Base-by-base conservation (phyloP, 2,113 vertebrate genomes). In the Amia ocellicauda region DNA sequence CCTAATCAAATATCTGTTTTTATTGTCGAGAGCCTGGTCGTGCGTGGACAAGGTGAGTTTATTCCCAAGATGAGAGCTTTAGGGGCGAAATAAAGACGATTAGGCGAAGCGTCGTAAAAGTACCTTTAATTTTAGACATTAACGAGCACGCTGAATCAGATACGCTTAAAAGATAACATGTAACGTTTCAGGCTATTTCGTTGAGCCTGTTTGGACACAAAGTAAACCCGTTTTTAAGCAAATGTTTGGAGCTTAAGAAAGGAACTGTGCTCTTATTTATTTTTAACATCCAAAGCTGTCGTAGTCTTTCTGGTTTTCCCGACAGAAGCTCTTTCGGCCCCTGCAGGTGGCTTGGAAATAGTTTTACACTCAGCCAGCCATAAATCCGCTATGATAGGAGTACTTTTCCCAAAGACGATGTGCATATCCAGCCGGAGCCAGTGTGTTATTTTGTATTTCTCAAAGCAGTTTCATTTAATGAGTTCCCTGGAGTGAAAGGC, bases 401-500 rank as follows among this genome's bases (percentile, higher is more conserved):
- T 68, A 62, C 24, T 54, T 67, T 52, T 55, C 53, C 57, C 47
- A 31, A 20, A 52, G 53, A 51, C 17, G 28, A 60, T 67, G 50
- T 54, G 54, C 54, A 64, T 66, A 49, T 24, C 40, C 51, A 14
- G n/a, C 50, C 11, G 50, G 53, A 58, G 17, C 11, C 63, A 17
- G 42, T 49, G 63, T 31, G 52, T 58, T 20, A 8, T 42, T 31
- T 47, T 36, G 45, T 28, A 26, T 11, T 31, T 41, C 58, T 49
- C 49, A 53, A 60, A 40, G 55, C 47, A 29, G 31, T 40, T 51
- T 8, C 42, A 23, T 57, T 45, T 69, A 72, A 66, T 65, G 42
- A 66, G 40, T 50, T 67, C 75, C 57, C 61, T 41, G 57, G 73
- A 62, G 69, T 60, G 51, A 59, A 29, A 49, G 59, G 59, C 29